Conservation (phyloP, 1,140 invertebrate species). For the Sycophila sp. region DNA sequence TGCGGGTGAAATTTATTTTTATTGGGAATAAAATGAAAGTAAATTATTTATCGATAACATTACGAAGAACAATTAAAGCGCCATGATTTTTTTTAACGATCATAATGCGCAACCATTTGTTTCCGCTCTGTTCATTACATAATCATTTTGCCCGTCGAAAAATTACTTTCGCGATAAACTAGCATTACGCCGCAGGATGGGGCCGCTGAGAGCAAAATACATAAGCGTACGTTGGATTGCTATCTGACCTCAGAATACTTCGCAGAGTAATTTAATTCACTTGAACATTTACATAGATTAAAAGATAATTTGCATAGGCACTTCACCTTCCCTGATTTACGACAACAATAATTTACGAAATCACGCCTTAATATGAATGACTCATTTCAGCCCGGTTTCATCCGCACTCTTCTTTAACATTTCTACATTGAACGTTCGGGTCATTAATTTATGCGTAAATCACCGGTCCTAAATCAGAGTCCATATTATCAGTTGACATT, state of each 20-base stretch:
- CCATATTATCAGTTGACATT: too few relatives aligned
- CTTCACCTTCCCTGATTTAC: conserved; percentile 10
- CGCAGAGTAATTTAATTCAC: conserved; percentile 21
- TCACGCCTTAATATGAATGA: neutral
- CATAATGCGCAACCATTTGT: too few relatives aligned
- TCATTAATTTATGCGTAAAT: neutral
- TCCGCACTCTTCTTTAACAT: neutral
- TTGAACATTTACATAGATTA: conserved; percentile 22
- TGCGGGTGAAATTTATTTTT: too few relatives aligned
- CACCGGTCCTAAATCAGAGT: too few relatives aligned
- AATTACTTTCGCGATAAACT: too few relatives aligned
- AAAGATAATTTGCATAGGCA: conserved; percentile 18
- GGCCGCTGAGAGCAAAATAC: neutral
- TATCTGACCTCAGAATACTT: neutral
- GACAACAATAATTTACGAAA: conserved; percentile 17
- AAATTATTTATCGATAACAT: too few relatives aligned
- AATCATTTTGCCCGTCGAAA: too few relatives aligned
- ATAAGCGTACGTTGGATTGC: neutral
- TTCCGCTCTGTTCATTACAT: too few relatives aligned
- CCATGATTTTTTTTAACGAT: too few relatives aligned
- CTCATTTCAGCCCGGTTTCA: neutral
- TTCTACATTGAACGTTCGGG: neutral
- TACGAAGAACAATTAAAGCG: too few relatives aligned
- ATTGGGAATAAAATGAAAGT: too few relatives aligned
- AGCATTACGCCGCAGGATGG: too few relatives aligned